Base-by-base conservation (phyloP, 2,797 vertebrate genomes). In the Carapus acus region DNA sequence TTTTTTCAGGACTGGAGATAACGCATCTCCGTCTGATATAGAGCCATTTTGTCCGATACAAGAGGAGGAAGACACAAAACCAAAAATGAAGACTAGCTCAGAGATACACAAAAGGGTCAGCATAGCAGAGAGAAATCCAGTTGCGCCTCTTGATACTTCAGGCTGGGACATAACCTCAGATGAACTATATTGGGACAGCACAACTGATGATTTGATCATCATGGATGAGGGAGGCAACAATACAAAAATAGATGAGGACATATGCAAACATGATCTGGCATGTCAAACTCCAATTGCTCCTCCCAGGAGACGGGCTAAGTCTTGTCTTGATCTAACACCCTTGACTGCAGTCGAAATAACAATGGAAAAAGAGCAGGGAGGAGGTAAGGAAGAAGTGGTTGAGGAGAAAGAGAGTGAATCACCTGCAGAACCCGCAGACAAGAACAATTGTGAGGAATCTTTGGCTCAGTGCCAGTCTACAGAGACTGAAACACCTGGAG, bases 1-100 rank as follows among this genome's bases (percentile, higher is more conserved):
- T 63, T 89, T 89, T 61, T 80, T 89, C 37, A 79, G 87, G 42
- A 72, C 80, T 22, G 82, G 87, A 5, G 83, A n/a, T 13, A 85
- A 71, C 53, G 84, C 86, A 18, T 88, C 87, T 36, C 87, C 86
- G 0, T 86, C 74, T 18, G 82, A 85, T 13, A 17, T 73, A 2
- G 73, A 84, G 2, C 73, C 74, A 18, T 74, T 85, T 13, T 33
- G 46, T 23, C 65, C 4, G 58, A 45, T 43, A 2, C 24, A 46
- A 0, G 53, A 72, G 19, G 57, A 81, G 3, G 70, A 78, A 0
- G 62, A 77, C 24, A 16, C 42, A 2, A 54, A 81, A 50, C 3
- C 59, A 17, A 21, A 19, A 2, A 38, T 31, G 12, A 62, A 67
- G 38, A 45, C 54, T 34, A 67, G 57, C 80, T 55, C 17, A 12